Conservation (phyloP, 2,113 vertebrate species). For the Alexandromys fortis region DNA sequence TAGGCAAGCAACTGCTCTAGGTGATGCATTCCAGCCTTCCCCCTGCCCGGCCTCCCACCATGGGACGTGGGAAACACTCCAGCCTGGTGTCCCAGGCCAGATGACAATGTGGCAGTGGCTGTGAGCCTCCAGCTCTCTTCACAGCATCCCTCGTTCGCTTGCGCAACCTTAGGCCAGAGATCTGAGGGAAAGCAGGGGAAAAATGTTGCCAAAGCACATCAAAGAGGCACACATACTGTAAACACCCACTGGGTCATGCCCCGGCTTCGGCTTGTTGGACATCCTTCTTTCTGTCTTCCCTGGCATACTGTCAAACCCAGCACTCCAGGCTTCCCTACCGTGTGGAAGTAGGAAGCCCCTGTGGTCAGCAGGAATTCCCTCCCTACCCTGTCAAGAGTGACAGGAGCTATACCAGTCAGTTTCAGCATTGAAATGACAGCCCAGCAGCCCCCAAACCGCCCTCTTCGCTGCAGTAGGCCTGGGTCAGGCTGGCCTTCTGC, state of each 20-base stretch:
- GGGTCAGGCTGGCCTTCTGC: background rate
- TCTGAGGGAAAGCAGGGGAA: background rate
- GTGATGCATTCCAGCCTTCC: background rate
- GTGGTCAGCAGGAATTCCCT: background rate
- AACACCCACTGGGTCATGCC: background rate
- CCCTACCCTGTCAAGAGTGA: background rate
- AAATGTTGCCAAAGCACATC: conserved; percentile 1
- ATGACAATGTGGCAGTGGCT: background rate
- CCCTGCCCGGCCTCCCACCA: background rate
- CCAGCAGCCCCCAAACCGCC: no score
- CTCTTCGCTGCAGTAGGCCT: background rate
- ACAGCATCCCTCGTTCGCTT: background rate
- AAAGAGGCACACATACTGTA: background rate
- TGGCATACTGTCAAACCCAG: background rate
- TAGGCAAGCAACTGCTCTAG: background rate
- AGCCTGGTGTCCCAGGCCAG: background rate
- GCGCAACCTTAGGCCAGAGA: background rate
- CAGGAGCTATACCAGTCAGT: background rate
- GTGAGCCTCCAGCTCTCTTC: background rate
- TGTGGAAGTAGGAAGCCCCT: no score
- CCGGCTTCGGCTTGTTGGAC: background rate
- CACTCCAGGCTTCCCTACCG: background rate
- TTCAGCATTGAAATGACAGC: background rate
- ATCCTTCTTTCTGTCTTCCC: background rate
- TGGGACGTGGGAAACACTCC: background rate